Base-by-base conservation (phyloP, 2,888 invertebrate genomes). In the Portevinia maculata region DNA sequence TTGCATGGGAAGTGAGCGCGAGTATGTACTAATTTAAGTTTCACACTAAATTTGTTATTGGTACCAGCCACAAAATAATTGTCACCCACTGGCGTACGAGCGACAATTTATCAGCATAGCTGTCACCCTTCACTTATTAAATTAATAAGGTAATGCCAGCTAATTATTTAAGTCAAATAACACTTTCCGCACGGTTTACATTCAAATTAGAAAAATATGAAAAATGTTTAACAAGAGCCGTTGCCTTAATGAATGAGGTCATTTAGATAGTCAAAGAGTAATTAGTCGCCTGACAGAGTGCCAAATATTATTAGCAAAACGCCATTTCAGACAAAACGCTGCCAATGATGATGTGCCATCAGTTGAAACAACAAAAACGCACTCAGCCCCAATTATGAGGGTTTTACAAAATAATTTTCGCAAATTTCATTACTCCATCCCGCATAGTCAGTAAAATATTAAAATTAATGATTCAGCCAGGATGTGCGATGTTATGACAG, bases 381-480 rank as follows among this genome's bases (percentile, higher is more conserved):
- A 11, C 19, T 41, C 17, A 39, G 53, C 21, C 28, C 62, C 55
- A 73, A 64, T 73, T 62, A 64, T 64, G 46, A 64, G 13, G 37
- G 28, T 62, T 71, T 71, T 71, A 62, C 71, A 46, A 64, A 73
- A 62, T 46, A 55, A 73, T 73, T 73, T 73, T 73, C 37, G 46
- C 53, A 55, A 46, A 46, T 30, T 55, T 37, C 62, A 55, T 67
- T 44, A 55, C 34, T 65, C 19, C 11, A 13, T 37, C 13, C 28
- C 13, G 13, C 37, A 19, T 17, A n/a, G 28, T 37, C 53, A 34
- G 53, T 34, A 62, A 46, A 24, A 62, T 48, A 17, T 34, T 39
- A 30, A 32, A 73, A 73, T 73, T 62, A 73, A 73, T 73, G 73
- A 46, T 37, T 44, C 62, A 52, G 28, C 53, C 34, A 62, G 62